phyloP scores from a whole-genome alignment of 1,140 invertebrate species.

The Drosophila tristis region DNA sequence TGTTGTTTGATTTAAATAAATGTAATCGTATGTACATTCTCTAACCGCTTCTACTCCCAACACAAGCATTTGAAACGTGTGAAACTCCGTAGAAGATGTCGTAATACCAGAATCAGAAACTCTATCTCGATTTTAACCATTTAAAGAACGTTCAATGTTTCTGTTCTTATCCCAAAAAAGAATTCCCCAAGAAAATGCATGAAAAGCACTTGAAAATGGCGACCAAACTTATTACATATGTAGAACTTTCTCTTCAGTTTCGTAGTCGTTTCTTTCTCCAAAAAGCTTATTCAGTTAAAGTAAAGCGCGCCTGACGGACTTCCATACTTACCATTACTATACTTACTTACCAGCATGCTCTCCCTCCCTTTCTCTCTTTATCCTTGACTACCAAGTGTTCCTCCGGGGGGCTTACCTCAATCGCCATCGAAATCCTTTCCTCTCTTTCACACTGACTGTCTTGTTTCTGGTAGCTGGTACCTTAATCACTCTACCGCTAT shows the following conservation, averaged over 20 bases:
- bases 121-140: constrained; percentile 52
- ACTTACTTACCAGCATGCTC: constrained; percentile 65
- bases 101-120: constrained; percentile 58
- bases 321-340: constrained; percentile 49
- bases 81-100: constrained; percentile 60
- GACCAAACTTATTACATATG: constrained; percentile 56
- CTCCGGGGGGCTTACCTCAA: constrained; percentile 13
- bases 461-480: constrained; percentile 45
- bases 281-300: constrained; percentile 71
- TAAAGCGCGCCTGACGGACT: constrained; percentile 70
- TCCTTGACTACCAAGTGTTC: constrained; percentile 2
- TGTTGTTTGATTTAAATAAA: constrained; percentile 36
- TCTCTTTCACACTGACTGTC: constrained; percentile 14
- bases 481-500: constrained; percentile 25
- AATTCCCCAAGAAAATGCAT: constrained; percentile 67
- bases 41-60: constrained; percentile 72
- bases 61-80: constrained; percentile 42
- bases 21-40: constrained; percentile 69
- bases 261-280: constrained; percentile 72
- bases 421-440: constrained; percentile 1
- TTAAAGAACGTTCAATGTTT: constrained; percentile 55
- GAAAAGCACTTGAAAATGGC: constrained; percentile 80
- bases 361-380: constrained; percentile 22
- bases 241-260: constrained; percentile 73
- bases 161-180: constrained; percentile 22